phyloP scores from a whole-genome alignment of 2,113 vertebrate genomes.

The Genyomyrus donnyi region DNA sequence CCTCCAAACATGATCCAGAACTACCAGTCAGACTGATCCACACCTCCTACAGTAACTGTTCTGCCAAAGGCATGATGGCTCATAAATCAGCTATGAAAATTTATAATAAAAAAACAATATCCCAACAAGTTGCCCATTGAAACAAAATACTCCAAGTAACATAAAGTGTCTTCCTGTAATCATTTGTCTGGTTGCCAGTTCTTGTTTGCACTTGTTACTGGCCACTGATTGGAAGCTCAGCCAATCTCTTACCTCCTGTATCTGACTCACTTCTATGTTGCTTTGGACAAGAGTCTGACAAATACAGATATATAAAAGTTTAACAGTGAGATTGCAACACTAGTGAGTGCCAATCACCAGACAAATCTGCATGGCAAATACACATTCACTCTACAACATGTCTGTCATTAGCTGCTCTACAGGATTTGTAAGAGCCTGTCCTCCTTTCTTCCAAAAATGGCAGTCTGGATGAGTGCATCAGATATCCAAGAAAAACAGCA shows the following conservation, averaged over 20 bases:
- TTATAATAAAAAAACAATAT: background rate
- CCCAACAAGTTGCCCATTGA: background rate
- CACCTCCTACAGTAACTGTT: background rate
- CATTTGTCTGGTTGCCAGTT: background rate
- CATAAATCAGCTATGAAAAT: background rate
- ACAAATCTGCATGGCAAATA: background rate
- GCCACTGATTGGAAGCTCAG: background rate
- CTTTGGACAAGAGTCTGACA: background rate
- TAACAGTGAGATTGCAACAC: background rate
- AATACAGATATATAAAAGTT: background rate
- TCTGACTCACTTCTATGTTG: background rate
- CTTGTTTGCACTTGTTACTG: background rate
- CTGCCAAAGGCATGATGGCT: background rate
- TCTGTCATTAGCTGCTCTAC: background rate
- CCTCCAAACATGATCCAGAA: background rate
- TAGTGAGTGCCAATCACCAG: background rate
- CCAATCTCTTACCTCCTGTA: background rate
- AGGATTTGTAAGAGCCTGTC: background rate
- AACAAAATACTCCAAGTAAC: background rate
- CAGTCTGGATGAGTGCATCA: background rate
- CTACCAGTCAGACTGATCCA: background rate
- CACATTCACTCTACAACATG: background rate
- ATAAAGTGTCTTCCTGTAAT: background rate
- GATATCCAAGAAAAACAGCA: background rate
- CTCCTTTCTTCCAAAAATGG: background rate